These are phyloP conservation scores for Agapetus fuscipes DNA, from an alignment of 2,888 invertebrate genomes.

Conservation along the genomic window DNA sequence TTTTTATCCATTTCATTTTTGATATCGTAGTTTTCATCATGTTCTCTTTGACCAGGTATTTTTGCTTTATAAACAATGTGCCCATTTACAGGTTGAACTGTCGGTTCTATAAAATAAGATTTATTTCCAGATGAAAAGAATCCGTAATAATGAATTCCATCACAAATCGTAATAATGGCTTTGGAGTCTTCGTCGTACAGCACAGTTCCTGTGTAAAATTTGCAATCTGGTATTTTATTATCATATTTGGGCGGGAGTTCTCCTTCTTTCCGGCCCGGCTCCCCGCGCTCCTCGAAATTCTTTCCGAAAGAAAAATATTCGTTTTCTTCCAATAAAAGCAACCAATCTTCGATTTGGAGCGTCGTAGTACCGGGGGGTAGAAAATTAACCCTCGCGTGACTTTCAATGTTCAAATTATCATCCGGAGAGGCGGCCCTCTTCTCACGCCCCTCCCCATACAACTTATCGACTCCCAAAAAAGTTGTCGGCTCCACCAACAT, in stretches of 20 bases:
- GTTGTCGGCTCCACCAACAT: conserved; percentile 14
- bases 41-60: too few species aligned
- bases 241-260: background rate
- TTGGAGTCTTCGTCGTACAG: conserved; percentile 15
- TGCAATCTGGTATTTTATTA: conserved; percentile 5
- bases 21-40: conserved; percentile 1
- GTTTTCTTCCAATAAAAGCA: conserved; percentile 18
- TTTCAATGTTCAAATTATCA: conserved; percentile 4
- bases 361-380: conserved; percentile 6
- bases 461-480: background rate
- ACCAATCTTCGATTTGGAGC: conserved; percentile 19
- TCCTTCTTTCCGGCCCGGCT: conserved; percentile 3
- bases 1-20: conserved; percentile 3
- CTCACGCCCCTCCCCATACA: background rate
- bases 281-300: conserved; percentile 14
- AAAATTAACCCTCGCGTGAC: conserved; percentile 3
- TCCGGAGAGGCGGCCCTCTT: background rate
- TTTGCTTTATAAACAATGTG: conserved; percentile 20
- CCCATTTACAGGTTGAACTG: conserved; percentile 9
- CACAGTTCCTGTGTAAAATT: conserved; percentile 18
- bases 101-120: conserved; percentile 21
- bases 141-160: conserved; percentile 18
- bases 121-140: conserved; percentile 14
- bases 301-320: conserved; percentile 11
- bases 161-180: conserved; percentile 20